phyloP scores from a whole-genome alignment of 2,888 invertebrate genomes.

The Eurytoma californica region DNA sequence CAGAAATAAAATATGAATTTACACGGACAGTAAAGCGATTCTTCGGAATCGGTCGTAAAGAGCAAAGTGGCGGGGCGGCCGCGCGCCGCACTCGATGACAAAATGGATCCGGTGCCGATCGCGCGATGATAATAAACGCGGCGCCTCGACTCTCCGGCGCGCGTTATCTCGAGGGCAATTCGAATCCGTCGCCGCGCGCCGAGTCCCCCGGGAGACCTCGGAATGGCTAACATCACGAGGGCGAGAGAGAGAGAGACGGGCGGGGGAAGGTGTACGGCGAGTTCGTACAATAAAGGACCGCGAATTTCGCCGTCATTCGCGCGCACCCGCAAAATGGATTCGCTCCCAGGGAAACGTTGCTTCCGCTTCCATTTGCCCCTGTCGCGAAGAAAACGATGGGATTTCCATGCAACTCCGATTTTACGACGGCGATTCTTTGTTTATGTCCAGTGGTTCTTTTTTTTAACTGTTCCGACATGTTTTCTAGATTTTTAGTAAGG shows the following conservation, averaged over 20 bases:
- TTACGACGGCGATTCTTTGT: background rate
- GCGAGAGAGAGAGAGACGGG: slow-evolving; percentile 8
- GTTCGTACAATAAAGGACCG: slow-evolving; percentile 18
- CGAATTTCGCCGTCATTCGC: background rate
- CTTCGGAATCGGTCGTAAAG: background rate
- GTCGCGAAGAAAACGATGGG: background rate
- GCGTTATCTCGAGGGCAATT: slow-evolving; percentile 25
- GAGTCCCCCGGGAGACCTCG: slow-evolving; percentile 17
- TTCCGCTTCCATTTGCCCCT: background rate
- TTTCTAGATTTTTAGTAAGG: background rate
- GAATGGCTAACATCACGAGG: slow-evolving; percentile 25
- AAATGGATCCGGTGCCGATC: slow-evolving; percentile 8
- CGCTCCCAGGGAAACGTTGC: slow-evolving; percentile 14
- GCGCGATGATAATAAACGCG: slow-evolving; percentile 15
- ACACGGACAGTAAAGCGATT: too few relatives aligned
- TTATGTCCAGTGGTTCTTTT: background rate
- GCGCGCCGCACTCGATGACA: background rate
- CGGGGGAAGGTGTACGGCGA: background rate
- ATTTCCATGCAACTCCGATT: background rate
- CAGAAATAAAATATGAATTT: too few relatives aligned
- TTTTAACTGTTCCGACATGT: too few relatives aligned
- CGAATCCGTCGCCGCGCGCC: background rate
- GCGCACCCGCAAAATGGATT: slow-evolving; percentile 12
- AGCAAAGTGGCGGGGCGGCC: background rate
- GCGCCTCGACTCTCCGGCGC: background rate